Evolutionary conservation across 2,888 invertebrate species (phyloP).

Genomic region (Pandemis heparana): DNA sequence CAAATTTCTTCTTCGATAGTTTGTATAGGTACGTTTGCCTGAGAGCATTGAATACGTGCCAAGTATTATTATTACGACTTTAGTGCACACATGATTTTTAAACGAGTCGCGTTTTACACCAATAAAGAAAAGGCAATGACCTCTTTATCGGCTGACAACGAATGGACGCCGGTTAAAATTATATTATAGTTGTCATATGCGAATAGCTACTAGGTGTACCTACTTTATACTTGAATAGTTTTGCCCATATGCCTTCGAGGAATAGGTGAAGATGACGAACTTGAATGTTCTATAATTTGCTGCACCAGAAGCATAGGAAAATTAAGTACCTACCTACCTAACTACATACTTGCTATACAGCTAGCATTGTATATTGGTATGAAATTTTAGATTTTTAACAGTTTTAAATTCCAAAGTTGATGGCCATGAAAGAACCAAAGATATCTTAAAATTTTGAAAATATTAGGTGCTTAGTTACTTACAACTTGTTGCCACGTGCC

Average conservation of each 20-base stretch:
- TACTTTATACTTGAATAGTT: not conserved
- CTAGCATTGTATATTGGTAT: not conserved
- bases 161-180: conserved; percentile 20
- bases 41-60: conserved; percentile 67
- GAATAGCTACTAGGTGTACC: not conserved
- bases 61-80: conserved; percentile 60
- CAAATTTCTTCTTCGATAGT: conserved; percentile 61
- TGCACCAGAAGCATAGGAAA: not conserved
- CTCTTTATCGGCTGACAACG: conserved; percentile 70
- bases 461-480: too few relatives aligned
- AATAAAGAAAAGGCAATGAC: conserved; percentile 34
- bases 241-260: not conserved
- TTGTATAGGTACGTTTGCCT: conserved; percentile 55
- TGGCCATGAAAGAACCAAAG: too few relatives aligned
- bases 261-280: not conserved
- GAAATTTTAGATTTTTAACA: not conserved
- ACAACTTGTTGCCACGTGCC: not conserved
- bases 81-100: conserved; percentile 53
- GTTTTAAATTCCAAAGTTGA: not conserved
- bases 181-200: not conserved
- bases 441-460: too few relatives aligned
- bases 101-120: conserved; percentile 47
- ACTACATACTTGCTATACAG: not conserved
- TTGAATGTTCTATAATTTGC: not conserved
- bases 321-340: not conserved